Conservation (phyloP, 1,140 invertebrate species). For the Carposina sasakii region DNA sequence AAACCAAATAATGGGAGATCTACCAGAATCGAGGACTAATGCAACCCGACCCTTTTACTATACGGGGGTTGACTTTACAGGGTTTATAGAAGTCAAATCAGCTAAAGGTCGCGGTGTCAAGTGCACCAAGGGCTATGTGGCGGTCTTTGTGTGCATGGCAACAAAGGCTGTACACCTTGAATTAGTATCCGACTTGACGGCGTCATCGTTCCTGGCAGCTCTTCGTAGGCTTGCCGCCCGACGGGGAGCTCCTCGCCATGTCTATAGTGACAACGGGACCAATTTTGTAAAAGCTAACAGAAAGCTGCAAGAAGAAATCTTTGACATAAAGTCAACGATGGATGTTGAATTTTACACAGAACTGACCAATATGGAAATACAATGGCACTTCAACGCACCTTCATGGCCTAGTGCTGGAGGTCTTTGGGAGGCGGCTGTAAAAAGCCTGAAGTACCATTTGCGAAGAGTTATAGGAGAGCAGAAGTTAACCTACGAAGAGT, state of each 20-base stretch:
- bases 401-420: constrained; percentile 38
- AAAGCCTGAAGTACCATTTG: constrained; percentile 37
- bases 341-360: constrained; percentile 1
- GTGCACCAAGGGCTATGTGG: constrained; percentile 39
- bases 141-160: constrained; percentile 48
- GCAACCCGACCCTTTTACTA: constrained; percentile 27
- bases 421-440: constrained; percentile 22
- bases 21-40: constrained; percentile 23
- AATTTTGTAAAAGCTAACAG: neutral
- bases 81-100: constrained; percentile 23
- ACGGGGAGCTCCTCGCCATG: neutral
- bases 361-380: constrained; percentile 11
- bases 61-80: constrained; percentile 40
- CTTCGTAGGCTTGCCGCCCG: constrained; percentile 40
- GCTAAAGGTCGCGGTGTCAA: constrained; percentile 28
- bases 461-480: constrained; percentile 25
- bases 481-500: constrained; percentile 7
- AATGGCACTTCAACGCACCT: constrained; percentile 46
- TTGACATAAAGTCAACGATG: neutral
- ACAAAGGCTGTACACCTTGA: constrained; percentile 63
- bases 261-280: neutral
- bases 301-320: constrained; percentile 3
- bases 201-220: constrained; percentile 45
- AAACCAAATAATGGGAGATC: constrained; percentile 31
- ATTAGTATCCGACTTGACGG: constrained; percentile 39